A percentile compares a stretch with the other conserved stretches of the same genome.
Conservation (phyloP, 2,113 vertebrate genomes). For the Marcusenius ussheri region DNA sequence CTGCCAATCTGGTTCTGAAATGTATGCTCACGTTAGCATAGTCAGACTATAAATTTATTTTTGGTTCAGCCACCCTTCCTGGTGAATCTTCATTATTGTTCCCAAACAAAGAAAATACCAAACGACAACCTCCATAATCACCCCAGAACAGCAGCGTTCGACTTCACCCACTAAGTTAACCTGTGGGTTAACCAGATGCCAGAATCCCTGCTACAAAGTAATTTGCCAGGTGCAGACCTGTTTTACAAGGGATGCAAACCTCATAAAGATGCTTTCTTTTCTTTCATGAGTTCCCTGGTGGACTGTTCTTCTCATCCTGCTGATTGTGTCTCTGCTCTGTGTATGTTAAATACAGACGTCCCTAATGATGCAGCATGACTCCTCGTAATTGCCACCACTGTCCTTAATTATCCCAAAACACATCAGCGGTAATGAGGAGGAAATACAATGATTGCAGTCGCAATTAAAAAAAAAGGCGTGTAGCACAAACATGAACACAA, state of each 20-base stretch:
- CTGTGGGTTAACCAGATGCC: not conserved
- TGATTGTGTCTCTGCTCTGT: constrained; percentile 34
- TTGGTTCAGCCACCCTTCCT: not conserved
- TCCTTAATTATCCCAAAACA: constrained; percentile 54
- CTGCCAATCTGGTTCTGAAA: not conserved
- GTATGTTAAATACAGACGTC: constrained; percentile 40
- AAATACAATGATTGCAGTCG: constrained; percentile 33
- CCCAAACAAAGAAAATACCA: not conserved
- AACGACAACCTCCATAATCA: not conserved
- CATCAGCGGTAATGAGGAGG: constrained; percentile 46
- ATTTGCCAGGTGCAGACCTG: not conserved
- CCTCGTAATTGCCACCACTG: constrained; percentile 47
- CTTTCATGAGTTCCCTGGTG: not conserved
- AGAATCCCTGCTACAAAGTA: not conserved
- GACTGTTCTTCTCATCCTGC: not conserved
- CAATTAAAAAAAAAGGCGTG: constrained; percentile 27
- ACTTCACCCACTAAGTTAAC: not conserved
- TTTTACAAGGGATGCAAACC: not conserved
- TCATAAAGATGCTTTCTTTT: not conserved
- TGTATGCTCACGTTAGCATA: not conserved
- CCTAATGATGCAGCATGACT: constrained; percentile 39
- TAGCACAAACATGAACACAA: not conserved
- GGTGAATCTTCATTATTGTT: not conserved
- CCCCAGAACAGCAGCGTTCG: not conserved
- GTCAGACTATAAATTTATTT: not conserved